Base-by-base conservation (phyloP, 2,113 vertebrate species). In the Blennius ocellaris region DNA sequence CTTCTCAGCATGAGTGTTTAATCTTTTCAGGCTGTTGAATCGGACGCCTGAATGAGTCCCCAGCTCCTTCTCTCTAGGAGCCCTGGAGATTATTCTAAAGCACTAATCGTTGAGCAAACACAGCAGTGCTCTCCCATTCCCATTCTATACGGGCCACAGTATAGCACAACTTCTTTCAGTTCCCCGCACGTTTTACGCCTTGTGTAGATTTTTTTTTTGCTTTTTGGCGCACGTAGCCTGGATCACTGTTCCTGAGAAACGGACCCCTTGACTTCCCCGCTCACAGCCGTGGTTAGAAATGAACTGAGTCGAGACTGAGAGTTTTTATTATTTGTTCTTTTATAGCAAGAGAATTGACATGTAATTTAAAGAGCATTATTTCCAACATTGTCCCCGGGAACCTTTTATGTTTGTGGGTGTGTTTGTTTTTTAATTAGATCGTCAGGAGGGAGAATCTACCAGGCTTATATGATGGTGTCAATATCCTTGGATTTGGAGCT, bases 51-150 rank as follows among this genome's bases (percentile, higher is more conserved):
- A 99, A 98, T 97, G 96, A 97, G 96, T 96, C 96, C 95, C 94
- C 93, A 92, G 96, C 95, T 96, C 94, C 91, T 89, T 96, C 97
- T 94, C 96, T 95, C 96, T 96, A 96, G 96, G 96, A 98, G 96
- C 96, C 95, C 87, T 94, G 95, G 94, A 94, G 97, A 97, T 98
- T 97, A 97, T 98, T 98, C 96, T 99, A 97, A 98, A 97, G 95
- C 96, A 94, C 95, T 99, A 99, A 99, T 98, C 97, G 97, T 95
- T 99, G 97, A 97, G 98, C 97, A 98, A 99, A 99, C 97, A 99
- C 96, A 96, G 97, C 97, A 96, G 95, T 97, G 95, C 95, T 96
- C 96, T 95, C 95, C 95, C 85, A 81, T 90, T 93, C 92, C 94
- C 94, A 94, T 94, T 94, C 94, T 94, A 94, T 94, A 96, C 94